phyloP scores from a whole-genome alignment of 1,140 invertebrate species.

The Drosophila micromelanica region DNA sequence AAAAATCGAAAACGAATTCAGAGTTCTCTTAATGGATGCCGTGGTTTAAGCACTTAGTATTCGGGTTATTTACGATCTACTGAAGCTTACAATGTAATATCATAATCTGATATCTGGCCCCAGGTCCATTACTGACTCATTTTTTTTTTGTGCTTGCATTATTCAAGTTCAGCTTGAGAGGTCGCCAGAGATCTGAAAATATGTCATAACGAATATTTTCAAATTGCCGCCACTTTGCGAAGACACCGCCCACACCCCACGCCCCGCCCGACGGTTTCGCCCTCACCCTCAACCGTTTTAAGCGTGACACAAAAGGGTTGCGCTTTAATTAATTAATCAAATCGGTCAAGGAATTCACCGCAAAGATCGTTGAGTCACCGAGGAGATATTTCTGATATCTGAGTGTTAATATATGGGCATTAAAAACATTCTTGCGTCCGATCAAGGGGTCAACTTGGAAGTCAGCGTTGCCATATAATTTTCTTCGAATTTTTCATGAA shows the following conservation, averaged over 20 bases:
- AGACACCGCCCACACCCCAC: not conserved
- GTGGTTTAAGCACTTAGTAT: not conserved
- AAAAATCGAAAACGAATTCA: too few relatives aligned
- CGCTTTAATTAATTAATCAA: slow-evolving; percentile 80
- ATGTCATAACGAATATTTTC: slow-evolving; percentile 54
- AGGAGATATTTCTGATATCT: not conserved
- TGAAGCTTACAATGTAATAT: slow-evolving; percentile 7
- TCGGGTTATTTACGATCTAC: not conserved
- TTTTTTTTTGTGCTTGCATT: slow-evolving; percentile 65
- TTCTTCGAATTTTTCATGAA: slow-evolving; percentile 67
- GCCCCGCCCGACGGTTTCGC: not conserved
- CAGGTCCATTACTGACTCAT: slow-evolving; percentile 33
- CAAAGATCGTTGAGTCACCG: slow-evolving; percentile 28
- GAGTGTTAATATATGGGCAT: not conserved
- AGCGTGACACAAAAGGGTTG: slow-evolving; percentile 64
- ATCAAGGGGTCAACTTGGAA: slow-evolving; percentile 63
- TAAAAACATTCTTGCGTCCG: slow-evolving; percentile 24
- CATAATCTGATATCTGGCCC: not conserved
- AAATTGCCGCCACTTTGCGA: slow-evolving; percentile 64
- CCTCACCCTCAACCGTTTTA: not conserved
- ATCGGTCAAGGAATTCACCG: slow-evolving; percentile 69
- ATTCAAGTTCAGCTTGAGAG: slow-evolving; percentile 67
- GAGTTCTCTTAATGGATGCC: not conserved
- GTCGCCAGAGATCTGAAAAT: slow-evolving; percentile 58
- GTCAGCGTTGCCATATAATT: slow-evolving; percentile 47